These are phyloP conservation scores for Catocala sponsa DNA, from an alignment of 2,888 invertebrate species.

Conservation along the genomic window DNA sequence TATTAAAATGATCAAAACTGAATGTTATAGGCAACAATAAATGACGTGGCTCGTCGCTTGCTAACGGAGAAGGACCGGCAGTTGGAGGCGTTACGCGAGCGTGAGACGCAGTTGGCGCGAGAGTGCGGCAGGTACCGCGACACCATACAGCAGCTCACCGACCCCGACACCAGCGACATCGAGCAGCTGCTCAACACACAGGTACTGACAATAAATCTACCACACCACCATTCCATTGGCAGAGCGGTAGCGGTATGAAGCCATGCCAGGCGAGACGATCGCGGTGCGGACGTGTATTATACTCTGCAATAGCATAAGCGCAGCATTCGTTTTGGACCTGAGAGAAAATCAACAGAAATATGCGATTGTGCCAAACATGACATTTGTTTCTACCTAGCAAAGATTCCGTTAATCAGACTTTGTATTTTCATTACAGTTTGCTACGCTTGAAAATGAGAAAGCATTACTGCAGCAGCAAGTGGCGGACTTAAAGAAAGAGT, in stretches of 20 bases:
- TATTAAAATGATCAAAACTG: neutral
- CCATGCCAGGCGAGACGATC: too few species aligned
- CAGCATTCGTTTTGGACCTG: too few species aligned
- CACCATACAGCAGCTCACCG: constrained; percentile 90
- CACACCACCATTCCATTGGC: too few species aligned
- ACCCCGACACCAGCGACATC: constrained; percentile 88
- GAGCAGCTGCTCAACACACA: constrained; percentile 79
- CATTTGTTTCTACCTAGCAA: too few species aligned
- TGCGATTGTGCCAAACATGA: too few species aligned
- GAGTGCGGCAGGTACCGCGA: constrained; percentile 91
- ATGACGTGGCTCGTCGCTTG: constrained; percentile 90
- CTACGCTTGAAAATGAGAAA: constrained; percentile 79
- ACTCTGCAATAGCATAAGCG: too few species aligned
- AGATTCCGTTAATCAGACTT: neutral
- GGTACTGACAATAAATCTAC: constrained; percentile 55
- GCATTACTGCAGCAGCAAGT: constrained; percentile 75
- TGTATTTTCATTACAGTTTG: constrained; percentile 64
- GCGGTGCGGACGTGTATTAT: too few species aligned
- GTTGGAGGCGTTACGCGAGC: constrained; percentile 89
- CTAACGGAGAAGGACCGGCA: constrained; percentile 92
- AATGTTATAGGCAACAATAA: constrained; percentile 76
- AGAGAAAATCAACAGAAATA: too few species aligned
- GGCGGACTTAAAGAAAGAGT: constrained; percentile 75
- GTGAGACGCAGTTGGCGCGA: constrained; percentile 88
- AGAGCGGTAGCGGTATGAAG: too few species aligned